phyloP scores from a whole-genome alignment of 2,113 vertebrate genomes.

The Nycticryphes semicollaris region DNA sequence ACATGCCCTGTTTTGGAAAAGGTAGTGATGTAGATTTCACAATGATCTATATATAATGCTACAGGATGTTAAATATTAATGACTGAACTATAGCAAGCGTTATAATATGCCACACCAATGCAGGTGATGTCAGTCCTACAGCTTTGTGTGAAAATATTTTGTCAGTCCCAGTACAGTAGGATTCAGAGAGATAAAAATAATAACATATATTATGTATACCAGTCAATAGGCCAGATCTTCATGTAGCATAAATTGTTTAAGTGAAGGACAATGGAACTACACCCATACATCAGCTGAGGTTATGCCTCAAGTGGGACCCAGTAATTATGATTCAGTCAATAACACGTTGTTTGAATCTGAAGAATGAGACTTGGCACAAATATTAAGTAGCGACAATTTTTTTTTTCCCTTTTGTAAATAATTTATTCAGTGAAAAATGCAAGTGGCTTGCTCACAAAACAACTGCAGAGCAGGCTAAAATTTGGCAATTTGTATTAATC shows the following conservation, averaged over 20 bases:
- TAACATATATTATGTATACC: not conserved
- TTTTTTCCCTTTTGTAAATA: not conserved
- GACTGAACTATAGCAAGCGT: not conserved
- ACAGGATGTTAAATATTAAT: not conserved
- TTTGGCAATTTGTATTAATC: not conserved
- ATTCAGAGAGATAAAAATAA: not conserved
- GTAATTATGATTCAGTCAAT: slow-evolving; percentile 4
- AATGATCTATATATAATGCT: not conserved
- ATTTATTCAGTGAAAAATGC: not conserved
- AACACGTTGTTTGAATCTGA: not conserved
- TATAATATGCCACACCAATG: not conserved
- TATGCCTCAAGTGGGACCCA: not conserved
- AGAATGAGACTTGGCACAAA: not conserved
- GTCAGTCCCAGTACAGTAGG: not conserved
- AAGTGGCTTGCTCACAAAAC: not conserved
- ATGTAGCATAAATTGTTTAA: not conserved
- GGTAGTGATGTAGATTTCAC: not conserved
- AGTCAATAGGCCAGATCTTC: not conserved
- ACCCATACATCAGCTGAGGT: not conserved
- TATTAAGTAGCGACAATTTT: not conserved
- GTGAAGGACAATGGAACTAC: not conserved
- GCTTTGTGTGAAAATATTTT: not conserved
- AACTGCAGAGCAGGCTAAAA: not conserved
- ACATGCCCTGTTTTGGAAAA: not conserved
- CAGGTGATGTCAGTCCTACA: not conserved